Base-by-base conservation (phyloP, 37 sponge, comb jelly and placozoan species). In the Mnemiopsis leidyi region DNA sequence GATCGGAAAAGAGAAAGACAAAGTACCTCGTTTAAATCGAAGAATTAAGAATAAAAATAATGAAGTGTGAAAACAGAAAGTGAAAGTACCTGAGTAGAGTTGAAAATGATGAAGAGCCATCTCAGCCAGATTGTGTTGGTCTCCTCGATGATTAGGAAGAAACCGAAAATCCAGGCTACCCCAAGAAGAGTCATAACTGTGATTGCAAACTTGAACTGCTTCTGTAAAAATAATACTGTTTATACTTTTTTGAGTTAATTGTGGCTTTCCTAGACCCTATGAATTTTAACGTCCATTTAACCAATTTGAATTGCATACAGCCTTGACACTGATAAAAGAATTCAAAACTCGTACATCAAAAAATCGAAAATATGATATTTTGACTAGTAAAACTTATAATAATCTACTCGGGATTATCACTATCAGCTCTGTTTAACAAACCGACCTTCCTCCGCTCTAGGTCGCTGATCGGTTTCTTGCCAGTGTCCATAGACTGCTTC, bases 141-240 rank as follows among this genome's bases (percentile, higher is more conserved):
- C n/a, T 18, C 61, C 61, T 38, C 48, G 36, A 85, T 23, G 29
- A 85, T 85, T 0, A 85, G 90, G 29, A 85, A 38, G 90, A 85
- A 85, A 3, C 90, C 90, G 23, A 85, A 85, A 7, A 85, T 40
- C 90, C 90, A 85, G 9, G 90, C 40, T 0, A 85, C 90, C 1
- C 90, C 90, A 13, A 85, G 90, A 0, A 85, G 90, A 23, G 38
- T 85, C 90, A 85, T 85, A 0, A 85, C 90, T 24, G 90, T 40
- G 32, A 85, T 37, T 0, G 90, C 90, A 39, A 85, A 85, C 29
- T 40, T 85, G 90, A 85, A 85, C 29, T 85, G 90, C 36, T 85
- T 85, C 90, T 85, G 90, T 28, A 79, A 2, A 32, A 13, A 23
- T 9, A n/a, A 28, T 13, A 20, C 20, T 67, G n/a, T n/a, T n/a